Evolutionary conservation across 2,113 vertebrate species (phyloP).

Genomic region (Elgaria multicarinata): DNA sequence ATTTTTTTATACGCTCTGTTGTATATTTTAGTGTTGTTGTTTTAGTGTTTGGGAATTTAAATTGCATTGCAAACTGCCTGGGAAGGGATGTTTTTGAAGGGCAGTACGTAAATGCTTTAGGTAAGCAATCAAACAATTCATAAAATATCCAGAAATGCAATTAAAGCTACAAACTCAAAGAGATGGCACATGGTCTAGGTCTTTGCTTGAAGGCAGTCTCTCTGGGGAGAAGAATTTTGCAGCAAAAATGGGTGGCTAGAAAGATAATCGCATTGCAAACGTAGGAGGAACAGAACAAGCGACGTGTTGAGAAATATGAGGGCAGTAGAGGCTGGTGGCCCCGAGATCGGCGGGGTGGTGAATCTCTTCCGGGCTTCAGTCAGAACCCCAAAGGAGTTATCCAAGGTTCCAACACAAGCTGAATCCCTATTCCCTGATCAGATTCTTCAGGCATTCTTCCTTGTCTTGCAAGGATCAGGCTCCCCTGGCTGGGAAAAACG

Average conservation of each 20-base stretch:
- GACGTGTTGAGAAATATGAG: too few species aligned
- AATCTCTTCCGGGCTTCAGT: too few species aligned
- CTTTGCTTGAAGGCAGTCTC: too few species aligned
- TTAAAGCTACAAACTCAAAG: background rate
- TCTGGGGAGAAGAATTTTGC: background rate
- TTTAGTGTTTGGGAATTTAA: too few species aligned
- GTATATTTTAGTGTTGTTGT: too few species aligned
- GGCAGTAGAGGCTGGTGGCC: too few species aligned
- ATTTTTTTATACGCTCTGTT: too few species aligned
- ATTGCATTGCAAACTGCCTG: background rate
- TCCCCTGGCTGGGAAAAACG: background rate
- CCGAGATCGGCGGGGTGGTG: too few species aligned
- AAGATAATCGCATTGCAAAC: background rate
- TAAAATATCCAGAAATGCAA: background rate
- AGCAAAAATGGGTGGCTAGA: background rate
- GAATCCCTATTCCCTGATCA: too few species aligned
- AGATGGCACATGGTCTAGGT: background rate
- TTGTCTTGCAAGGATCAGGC: too few species aligned
- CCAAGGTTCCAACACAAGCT: too few species aligned
- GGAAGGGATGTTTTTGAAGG: background rate
- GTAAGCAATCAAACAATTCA: background rate
- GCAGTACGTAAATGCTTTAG: background rate
- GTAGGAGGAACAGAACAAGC: background rate
- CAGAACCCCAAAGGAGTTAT: too few species aligned
- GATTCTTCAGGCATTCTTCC: background rate